A percentile compares a stretch with the other conserved stretches of the same genome.
Conservation (phyloP, 2,888 invertebrate species). For the Alentia gelatinosa region DNA sequence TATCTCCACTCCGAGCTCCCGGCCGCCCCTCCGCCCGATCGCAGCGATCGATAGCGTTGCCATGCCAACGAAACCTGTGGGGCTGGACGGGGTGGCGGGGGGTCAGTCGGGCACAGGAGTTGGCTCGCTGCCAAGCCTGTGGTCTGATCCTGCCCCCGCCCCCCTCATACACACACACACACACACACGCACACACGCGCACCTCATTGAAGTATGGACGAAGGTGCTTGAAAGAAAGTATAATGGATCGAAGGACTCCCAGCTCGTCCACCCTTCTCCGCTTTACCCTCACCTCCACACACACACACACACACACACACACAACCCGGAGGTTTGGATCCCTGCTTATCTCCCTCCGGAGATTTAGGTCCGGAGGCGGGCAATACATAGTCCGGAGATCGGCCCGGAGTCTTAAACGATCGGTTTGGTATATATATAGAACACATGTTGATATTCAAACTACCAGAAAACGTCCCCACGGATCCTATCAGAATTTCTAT, state of each 20-base stretch:
- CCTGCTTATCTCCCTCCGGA: neutral
- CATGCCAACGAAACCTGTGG: slow-evolving; percentile 17
- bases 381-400: too few species aligned
- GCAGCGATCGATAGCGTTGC: slow-evolving; percentile 35
- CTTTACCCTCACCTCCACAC: too few species aligned
- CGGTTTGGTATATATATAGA: too few species aligned
- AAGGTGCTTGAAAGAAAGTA: neutral
- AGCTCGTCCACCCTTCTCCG: neutral
- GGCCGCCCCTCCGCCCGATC: neutral
- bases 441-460: too few species aligned
- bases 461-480: too few species aligned
- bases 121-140: slow-evolving; percentile 8
- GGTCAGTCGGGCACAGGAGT: slow-evolving; percentile 41
- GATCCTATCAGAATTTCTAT: too few species aligned
- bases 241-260: neutral
- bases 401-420: too few species aligned
- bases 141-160: neutral
- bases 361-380: neutral
- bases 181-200: too few species aligned
- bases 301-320: too few species aligned
- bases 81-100: neutral
- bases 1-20: neutral
- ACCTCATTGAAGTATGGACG: too few species aligned
- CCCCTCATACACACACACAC: too few species aligned
- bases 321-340: too few species aligned